Base-by-base conservation (phyloP, 2,888 invertebrate genomes). In the Matsumyia berberina region DNA sequence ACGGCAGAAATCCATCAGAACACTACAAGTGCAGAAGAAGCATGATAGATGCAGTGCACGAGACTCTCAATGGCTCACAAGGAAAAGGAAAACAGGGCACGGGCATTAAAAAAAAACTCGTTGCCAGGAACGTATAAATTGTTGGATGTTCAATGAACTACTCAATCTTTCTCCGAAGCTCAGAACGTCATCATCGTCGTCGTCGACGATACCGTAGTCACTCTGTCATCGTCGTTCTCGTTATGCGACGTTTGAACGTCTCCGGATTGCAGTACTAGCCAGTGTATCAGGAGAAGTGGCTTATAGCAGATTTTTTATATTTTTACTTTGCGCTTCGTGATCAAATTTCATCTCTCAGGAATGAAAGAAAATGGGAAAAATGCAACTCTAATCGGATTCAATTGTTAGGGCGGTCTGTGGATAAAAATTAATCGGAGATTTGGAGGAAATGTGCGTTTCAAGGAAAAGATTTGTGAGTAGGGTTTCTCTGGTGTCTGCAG, bases 141-240 rank as follows among this genome's bases (percentile, higher is more conserved):
- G 80, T 62, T 80, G 53, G 80, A 74, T 80, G 80, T 80, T 80
- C 80, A 80, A 74, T 80, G 80, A 80, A 80, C 80, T 80, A 80
- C 67, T 74, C 67, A 67, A 74, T 69, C 49, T 44, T 17, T 17
- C 11, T 17, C 15, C 17, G 11, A 39, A 33, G 53, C 39, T 19
- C 15, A 35, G 12, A 11, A 17, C 39, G 37, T 58, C 35, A 15
- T 42, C 67, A 57, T 58, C 17, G 29, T 53, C 19, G 33, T 58
- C n/a, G 29, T 37, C 17, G 24, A 9, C n/a, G 37, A 39, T 37
- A 31, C 9, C 12, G 29, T 58, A 15, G 42, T 66, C 19, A 46
- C n/a, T 24, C 4, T 31, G 57, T 57, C 66, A 37, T 49, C 62
- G 37, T 60, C 39, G 11, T 62, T 62, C 53, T 73, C 19, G 11